Evolutionary conservation across 2,113 vertebrate species (phyloP).

Genomic region (Daphoenositta chrysoptera): DNA sequence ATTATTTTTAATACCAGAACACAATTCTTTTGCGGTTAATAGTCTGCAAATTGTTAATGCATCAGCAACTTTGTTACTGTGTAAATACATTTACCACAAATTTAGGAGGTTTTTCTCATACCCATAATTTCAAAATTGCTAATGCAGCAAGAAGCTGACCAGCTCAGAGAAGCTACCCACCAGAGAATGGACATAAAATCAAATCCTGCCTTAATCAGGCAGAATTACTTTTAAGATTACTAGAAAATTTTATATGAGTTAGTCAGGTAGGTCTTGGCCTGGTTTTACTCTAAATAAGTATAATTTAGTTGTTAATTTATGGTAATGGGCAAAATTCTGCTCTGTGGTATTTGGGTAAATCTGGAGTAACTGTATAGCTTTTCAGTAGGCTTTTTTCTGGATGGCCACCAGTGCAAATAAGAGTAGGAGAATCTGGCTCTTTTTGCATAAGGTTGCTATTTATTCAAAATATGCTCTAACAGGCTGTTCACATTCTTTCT

Average conservation of each 20-base stretch:
- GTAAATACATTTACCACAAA: conserved; percentile 20
- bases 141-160: neutral
- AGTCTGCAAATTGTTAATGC: conserved; percentile 26
- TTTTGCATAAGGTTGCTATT: conserved; percentile 46
- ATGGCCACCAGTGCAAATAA: neutral
- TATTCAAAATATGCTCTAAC: conserved; percentile 26
- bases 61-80: conserved; percentile 53
- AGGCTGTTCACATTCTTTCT: conserved; percentile 35
- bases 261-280: neutral
- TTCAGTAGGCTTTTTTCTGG: neutral
- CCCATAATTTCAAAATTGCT: conserved; percentile 29
- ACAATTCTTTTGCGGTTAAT: conserved; percentile 42
- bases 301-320: neutral
- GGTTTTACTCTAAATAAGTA: neutral
- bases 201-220: neutral
- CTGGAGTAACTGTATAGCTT: neutral
- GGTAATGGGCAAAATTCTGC: neutral
- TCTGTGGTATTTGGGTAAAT: neutral
- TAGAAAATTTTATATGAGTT: neutral
- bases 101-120: neutral
- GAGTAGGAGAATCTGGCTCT: neutral
- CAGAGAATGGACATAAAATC: neutral
- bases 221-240: neutral
- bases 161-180: neutral
- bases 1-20: conserved; percentile 58